These are phyloP conservation scores for Tetramorium bicarinatum DNA, from an alignment of 2,888 invertebrate genomes.

Conservation along the genomic window DNA sequence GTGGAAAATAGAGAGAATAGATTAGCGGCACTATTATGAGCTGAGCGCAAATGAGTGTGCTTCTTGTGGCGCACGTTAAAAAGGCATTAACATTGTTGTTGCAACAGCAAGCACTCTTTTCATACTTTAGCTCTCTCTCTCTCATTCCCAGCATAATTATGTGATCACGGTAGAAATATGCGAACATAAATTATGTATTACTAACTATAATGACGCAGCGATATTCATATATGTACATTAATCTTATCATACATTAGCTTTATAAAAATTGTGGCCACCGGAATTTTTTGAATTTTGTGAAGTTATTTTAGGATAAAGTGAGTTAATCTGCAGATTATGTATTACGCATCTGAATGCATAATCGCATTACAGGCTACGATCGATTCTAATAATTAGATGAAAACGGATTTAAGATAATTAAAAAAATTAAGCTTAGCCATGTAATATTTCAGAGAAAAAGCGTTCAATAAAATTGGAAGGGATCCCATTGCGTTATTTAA, in stretches of 20 bases:
- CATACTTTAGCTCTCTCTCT: constrained; percentile 25
- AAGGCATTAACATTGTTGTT: constrained; percentile 54
- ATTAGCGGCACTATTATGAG: constrained; percentile 46
- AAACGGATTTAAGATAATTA: not conserved
- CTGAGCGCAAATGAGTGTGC: constrained; percentile 36
- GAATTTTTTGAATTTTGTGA: constrained; percentile 2
- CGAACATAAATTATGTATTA: constrained; percentile 39
- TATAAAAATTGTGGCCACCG: not conserved
- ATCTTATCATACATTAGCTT: constrained; percentile 29
- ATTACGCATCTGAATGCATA: not conserved
- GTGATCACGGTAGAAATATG: constrained; percentile 36
- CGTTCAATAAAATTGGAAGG: not conserved
- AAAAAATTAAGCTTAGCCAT: too few species aligned
- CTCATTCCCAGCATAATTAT: constrained; percentile 36
- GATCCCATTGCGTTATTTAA: not conserved
- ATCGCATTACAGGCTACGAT: not conserved
- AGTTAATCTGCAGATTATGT: not conserved
- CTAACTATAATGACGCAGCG: constrained; percentile 13
- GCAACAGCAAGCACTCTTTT: constrained; percentile 26
- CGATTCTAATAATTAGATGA: not conserved
- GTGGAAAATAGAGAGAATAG: constrained; percentile 51
- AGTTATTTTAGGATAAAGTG: not conserved
- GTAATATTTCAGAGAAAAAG: not conserved
- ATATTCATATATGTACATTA: constrained; percentile 34
- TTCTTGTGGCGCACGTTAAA: constrained; percentile 47